Conservation (phyloP, 2,888 invertebrate genomes). For the Napeogenes sylphis region DNA sequence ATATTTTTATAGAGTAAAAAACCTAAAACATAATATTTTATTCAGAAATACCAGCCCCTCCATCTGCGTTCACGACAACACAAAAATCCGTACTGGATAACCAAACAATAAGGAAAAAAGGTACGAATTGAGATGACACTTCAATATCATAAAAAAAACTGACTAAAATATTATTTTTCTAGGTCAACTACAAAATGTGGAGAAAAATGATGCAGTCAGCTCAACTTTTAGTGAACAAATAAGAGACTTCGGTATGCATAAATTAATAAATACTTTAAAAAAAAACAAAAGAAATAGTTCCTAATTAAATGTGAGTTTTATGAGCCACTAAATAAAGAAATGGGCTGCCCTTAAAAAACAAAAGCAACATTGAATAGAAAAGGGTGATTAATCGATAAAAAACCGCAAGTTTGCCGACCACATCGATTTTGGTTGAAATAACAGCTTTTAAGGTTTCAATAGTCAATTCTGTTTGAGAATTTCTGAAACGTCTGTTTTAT, state of each 20-base stretch:
- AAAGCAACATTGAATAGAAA: background rate
- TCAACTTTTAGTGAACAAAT: constrained; percentile 72
- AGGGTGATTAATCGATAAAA: constrained; percentile 16
- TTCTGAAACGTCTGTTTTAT: background rate
- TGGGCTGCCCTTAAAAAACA: background rate
- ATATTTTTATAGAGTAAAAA: no score
- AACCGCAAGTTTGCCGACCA: constrained; percentile 21
- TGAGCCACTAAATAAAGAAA: background rate
- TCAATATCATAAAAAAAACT: background rate
- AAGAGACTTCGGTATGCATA: constrained; percentile 59
- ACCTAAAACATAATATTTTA: constrained; percentile 12
- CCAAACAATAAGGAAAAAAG: constrained; percentile 70
- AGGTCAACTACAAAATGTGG: constrained; percentile 59
- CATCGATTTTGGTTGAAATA: constrained; percentile 12
- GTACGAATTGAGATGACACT: constrained; percentile 36
- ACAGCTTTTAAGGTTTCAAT: constrained; percentile 20
- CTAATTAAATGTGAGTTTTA: no score
- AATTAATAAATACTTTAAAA: background rate
- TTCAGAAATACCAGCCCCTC: constrained; percentile 90
- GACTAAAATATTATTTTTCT: constrained; percentile 31
- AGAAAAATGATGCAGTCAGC: constrained; percentile 62
- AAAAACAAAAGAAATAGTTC: no score
- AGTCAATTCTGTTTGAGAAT: constrained; percentile 7
- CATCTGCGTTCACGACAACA: constrained; percentile 83
- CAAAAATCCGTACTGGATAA: constrained; percentile 64